Conservation (phyloP, 2,113 vertebrate genomes). For the Eolophus roseicapilla region DNA sequence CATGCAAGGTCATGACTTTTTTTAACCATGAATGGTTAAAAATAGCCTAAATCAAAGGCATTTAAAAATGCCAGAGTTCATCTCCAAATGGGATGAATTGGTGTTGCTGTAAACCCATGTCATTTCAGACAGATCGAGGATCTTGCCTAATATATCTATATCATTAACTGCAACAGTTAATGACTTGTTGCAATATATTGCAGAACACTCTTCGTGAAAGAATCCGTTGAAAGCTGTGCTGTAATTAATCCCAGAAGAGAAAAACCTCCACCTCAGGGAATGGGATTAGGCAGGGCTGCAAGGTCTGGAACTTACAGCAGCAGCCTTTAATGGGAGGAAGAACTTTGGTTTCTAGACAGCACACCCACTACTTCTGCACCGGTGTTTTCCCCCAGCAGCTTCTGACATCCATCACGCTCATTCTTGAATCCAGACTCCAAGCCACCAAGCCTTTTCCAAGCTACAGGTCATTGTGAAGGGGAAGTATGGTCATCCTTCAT, state of each 20-base stretch:
- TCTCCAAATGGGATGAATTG: rapidly evolving
- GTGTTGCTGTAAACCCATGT: rapidly evolving
- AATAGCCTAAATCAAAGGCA: background rate
- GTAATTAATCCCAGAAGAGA: background rate
- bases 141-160: rapidly evolving
- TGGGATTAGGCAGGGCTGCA: background rate
- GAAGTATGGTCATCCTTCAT: rapidly evolving
- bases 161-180: background rate
- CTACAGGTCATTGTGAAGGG: rapidly evolving
- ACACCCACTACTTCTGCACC: rapidly evolving
- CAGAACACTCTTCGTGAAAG: rapidly evolving
- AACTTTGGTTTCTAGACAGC: rapidly evolving
- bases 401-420: rapidly evolving
- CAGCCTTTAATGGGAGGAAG: rapidly evolving
- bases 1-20: background rate
- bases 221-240: rapidly evolving
- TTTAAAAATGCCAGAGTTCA: rapidly evolving
- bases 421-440: background rate
- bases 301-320: background rate
- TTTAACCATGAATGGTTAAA: background rate
- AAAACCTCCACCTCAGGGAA: background rate
- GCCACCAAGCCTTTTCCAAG: background rate
- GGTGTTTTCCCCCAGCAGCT: rapidly evolving
- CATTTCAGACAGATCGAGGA: rapidly evolving
- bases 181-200: rapidly evolving